A percentile compares a stretch with the other conserved stretches of the same genome.
phyloP scores from a whole-genome alignment of 2,797 vertebrate species.

The Dallia pectoralis region DNA sequence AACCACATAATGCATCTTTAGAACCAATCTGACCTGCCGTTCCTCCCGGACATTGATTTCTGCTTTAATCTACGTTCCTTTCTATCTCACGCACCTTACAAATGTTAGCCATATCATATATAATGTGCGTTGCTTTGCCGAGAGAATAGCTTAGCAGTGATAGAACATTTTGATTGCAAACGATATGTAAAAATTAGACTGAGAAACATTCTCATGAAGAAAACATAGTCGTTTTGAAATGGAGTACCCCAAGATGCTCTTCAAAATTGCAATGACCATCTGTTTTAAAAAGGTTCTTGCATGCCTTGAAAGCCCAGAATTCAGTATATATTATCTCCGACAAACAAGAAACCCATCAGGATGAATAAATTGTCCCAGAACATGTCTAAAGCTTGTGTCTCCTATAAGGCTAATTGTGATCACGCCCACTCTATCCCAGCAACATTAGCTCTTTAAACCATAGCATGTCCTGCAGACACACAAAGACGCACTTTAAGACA shows the following conservation, averaged over 20 bases:
- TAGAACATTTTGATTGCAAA: neutral
- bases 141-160: neutral
- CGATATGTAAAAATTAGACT: neutral
- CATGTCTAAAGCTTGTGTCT: constrained; percentile 27
- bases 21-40: too few relatives aligned
- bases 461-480: constrained; percentile 44
- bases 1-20: too few relatives aligned
- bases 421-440: constrained; percentile 63
- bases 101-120: too few relatives aligned
- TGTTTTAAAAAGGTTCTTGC: neutral
- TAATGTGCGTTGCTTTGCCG: too few relatives aligned
- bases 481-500: constrained; percentile 21
- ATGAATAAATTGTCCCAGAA: neutral
- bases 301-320: neutral
- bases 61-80: too few relatives aligned
- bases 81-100: too few relatives aligned
- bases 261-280: neutral
- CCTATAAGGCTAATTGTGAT: constrained; percentile 60
- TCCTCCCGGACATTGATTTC: too few relatives aligned
- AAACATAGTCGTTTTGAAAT: neutral
- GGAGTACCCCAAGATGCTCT: neutral
- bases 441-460: constrained; percentile 68
- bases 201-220: neutral
- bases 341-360: neutral
- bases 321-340: neutral